Evolutionary conservation across 2,113 vertebrate genomes (phyloP), one percentile per base, ranked within the genome.

Genomic region (Geothlypis trichas): DNA sequence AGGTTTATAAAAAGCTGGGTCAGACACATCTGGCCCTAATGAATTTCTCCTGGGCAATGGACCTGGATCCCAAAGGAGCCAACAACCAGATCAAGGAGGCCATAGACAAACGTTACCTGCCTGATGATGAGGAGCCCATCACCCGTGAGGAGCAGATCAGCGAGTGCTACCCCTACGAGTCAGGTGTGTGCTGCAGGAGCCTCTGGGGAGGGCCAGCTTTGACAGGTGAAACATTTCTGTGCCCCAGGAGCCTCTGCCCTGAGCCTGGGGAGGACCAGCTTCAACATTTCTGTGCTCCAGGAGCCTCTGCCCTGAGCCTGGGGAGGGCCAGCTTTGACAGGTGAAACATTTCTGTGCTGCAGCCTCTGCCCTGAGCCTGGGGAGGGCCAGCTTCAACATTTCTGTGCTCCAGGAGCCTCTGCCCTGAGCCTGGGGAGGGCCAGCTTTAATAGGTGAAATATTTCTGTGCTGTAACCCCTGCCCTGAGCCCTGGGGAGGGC

Each of bases 1-100:
- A 99, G 99, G 99, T 99, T 89, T 99, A 99, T 98, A 99, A 99
- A 98, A 99, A 99, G 93, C 98, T 99, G 97, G 99, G 99, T 57
- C 99, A 99, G 86, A 99, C 99, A 30, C 99, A 99, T 90, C 96
- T 99, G 96, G 99, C 99, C 77, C 98, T 99, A 52, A 99, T 99
- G 99, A 99, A 99, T 97, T 99, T 99, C 98, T 99, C 99, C 35
- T 99, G 99, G 99, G 99, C 99, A 5, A 99, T 99, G 99, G 99
- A 99, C 92, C 98, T 99, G 96, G 99, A 99, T 89, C 99, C 99
- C 77, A 99, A 99, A 98, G 99, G 99, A 97, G 99, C 99, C 85
- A 99, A 99, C 97, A 99, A 99, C 97, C 99, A 99, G 98, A 99
- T 99, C 95, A 99, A 99, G 98, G 99, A 99, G 98, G 99, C 99